phyloP scores from a whole-genome alignment of 2,113 vertebrate species.

The Petrocephalus microphthalmus region DNA sequence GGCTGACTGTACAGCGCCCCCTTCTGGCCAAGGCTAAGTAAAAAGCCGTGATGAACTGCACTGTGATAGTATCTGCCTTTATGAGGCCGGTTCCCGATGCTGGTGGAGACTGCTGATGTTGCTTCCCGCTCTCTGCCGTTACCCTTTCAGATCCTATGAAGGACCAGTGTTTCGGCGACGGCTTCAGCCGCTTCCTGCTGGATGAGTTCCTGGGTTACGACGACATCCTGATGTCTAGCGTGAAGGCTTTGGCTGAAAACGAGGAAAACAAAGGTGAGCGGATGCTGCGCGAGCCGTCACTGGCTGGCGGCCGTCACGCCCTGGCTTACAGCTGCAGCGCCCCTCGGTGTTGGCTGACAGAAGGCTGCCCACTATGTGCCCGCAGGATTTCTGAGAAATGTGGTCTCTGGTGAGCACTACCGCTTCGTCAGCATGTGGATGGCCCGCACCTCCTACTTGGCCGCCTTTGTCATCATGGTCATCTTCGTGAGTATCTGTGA shows the following conservation, averaged over 20 bases:
- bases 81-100: background rate
- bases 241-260: slow-evolving; percentile 91
- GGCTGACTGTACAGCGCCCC: background rate
- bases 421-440: slow-evolving; percentile 99
- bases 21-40: background rate
- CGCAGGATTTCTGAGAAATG: slow-evolving; percentile 89
- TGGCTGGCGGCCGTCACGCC: background rate
- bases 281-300: background rate
- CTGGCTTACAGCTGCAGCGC: background rate
- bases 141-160: slow-evolving; percentile 75
- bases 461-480: slow-evolving; percentile 97
- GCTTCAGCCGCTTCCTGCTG: slow-evolving; percentile 89
- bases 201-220: slow-evolving; percentile 94
- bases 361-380: background rate
- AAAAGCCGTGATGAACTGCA: background rate
- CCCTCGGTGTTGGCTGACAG: background rate
- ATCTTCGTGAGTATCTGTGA: slow-evolving; percentile 79
- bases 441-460: slow-evolving; percentile 90
- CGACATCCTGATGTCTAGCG: slow-evolving; percentile 96
- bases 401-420: slow-evolving; percentile 95
- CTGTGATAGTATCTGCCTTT: background rate
- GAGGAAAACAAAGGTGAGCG: slow-evolving; percentile 90
- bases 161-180: slow-evolving; percentile 92
- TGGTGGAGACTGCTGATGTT: background rate
- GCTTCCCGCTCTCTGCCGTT: background rate